phyloP scores from a whole-genome alignment of 2,888 invertebrate species.

The Epicampocera succincta region DNA sequence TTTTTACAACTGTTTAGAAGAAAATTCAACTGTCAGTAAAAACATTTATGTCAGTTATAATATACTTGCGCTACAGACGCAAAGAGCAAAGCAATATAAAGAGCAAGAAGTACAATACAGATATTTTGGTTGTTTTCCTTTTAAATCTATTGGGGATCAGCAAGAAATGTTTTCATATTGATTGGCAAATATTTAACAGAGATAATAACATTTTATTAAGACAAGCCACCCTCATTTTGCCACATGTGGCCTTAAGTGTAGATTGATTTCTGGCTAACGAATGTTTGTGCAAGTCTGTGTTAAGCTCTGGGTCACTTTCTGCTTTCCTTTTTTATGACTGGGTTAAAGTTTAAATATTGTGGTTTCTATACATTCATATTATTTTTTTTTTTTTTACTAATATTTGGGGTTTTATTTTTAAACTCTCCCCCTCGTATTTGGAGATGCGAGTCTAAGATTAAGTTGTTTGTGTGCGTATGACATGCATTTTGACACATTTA shows the following conservation, averaged over 20 bases:
- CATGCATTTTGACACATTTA: constrained; percentile 76
- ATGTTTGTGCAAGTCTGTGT: constrained; percentile 21
- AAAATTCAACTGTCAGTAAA: constrained; percentile 49
- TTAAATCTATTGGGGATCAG: constrained; percentile 58
- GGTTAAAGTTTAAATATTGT: constrained; percentile 54
- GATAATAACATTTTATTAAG: constrained; percentile 52
- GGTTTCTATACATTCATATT: background rate
- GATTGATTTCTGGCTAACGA: constrained; percentile 54
- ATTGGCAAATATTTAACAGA: constrained; percentile 54
- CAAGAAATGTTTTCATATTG: constrained; percentile 47
- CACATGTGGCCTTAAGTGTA: constrained; percentile 51
- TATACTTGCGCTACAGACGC: background rate
- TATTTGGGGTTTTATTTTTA: constrained; percentile 1
- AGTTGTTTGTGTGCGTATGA: constrained; percentile 62
- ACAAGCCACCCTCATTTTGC: constrained; percentile 11
- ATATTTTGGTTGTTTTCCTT: constrained; percentile 7
- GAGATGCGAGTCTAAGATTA: constrained; percentile 32
- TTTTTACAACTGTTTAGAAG: constrained; percentile 1
- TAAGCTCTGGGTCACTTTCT: constrained; percentile 43
- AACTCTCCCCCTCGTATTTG: constrained; percentile 18
- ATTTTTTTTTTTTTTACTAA: background rate
- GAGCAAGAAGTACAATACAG: background rate
- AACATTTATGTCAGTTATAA: constrained; percentile 41
- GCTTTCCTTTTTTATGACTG: constrained; percentile 12
- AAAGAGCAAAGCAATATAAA: background rate